Base-by-base conservation (phyloP, 2,888 invertebrate genomes). In the Spodoptera exigua region DNA sequence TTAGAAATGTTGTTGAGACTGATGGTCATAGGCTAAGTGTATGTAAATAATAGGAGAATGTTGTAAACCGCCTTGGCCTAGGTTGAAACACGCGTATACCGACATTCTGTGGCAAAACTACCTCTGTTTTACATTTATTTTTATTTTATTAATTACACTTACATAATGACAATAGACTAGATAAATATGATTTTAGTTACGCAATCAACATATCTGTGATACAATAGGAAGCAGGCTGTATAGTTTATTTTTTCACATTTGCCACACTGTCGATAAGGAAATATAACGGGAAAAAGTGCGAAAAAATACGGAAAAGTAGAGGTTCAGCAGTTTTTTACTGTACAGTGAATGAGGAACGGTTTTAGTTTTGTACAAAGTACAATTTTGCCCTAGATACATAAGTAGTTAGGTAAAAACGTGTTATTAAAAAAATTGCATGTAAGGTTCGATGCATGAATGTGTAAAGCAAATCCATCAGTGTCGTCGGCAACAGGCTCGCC, bases 361-460 rank as follows among this genome's bases (percentile, higher is more conserved):
- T 92, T 92, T 86, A 84, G 86, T 87, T 92, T 92, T 94, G 94
- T 94, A 94, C 94, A 89, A 94, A 94, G 94, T 94, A 94, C 94
- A 93, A 92, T 90, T 71, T 90, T 90, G 93, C 92, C 92, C 89
- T 94, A 94, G 91, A 89, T 80, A 87, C 90, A 89, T 94, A 94
- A 93, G 93, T 94, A 94, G 94, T 92, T 94, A 94, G 94, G 92
- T 91, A 89, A 92, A 88, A 85, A 86, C 86, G 88, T 88, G 90
- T 92, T 92, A 88, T 82, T 80, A 86, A 86, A 87, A 82, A 81
- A 81, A 84, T 76, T 86, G 90, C 88, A 88, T 91, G 91, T 83
- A 82, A 87, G 89, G 78, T 86, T 87, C 78, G 86, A 89, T 80
- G 91, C 86, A 83, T 91, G 92, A 88, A 88, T 91, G 90, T 84